Percentiles rank a stretch among this genome's conserved stretches.
phyloP scores from a whole-genome alignment of 2,113 vertebrate species.

The Odontesthes bonariensis region DNA sequence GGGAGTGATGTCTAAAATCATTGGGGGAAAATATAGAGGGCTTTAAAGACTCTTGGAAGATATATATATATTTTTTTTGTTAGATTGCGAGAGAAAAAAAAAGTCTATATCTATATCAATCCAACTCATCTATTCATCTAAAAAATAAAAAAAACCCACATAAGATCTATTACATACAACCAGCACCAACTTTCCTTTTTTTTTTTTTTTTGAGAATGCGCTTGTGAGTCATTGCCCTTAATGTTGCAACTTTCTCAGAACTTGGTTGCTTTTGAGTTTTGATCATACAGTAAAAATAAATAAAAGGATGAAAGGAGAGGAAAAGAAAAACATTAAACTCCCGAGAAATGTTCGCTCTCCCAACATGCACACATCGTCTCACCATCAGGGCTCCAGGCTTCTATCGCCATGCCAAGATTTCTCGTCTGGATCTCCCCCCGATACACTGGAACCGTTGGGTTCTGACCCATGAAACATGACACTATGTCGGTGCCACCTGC shows the following conservation, averaged over 20 bases:
- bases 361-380: constrained; percentile 14
- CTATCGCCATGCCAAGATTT: constrained; percentile 94
- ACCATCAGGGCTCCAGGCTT: constrained; percentile 93
- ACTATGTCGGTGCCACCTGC: constrained; percentile 97
- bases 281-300: neutral
- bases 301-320: too few species aligned
- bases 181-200: too few species aligned
- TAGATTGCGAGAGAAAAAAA: neutral
- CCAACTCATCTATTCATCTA: too few species aligned
- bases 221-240: neutral
- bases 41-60: constrained; percentile 47
- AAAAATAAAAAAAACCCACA: too few species aligned
- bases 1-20: constrained; percentile 59
- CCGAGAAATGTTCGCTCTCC: neutral
- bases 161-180: too few species aligned
- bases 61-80: neutral
- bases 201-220: neutral
- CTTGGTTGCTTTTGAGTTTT: neutral
- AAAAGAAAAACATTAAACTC: neutral
- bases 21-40: constrained; percentile 47
- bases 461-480: constrained; percentile 98
- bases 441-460: constrained; percentile 90
- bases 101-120: too few species aligned
- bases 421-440: constrained; percentile 95
- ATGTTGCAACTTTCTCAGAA: neutral